phyloP scores from a whole-genome alignment of 2,797 vertebrate species.

The Meda fulgida region DNA sequence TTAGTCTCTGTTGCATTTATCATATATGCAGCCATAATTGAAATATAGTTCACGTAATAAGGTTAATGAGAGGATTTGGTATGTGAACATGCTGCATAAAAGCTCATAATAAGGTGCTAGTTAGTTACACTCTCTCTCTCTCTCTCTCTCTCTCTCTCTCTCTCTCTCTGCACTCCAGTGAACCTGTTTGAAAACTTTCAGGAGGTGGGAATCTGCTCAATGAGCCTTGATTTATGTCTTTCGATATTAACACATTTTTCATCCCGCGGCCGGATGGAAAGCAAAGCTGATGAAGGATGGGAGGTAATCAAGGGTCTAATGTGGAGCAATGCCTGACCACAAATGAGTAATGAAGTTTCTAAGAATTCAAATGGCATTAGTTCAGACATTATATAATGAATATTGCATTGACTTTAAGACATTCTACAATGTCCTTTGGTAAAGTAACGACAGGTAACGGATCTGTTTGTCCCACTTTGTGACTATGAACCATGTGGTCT shows the following conservation, averaged over 20 bases:
- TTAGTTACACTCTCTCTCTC: neutral
- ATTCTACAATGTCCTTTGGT: slow-evolving; percentile 49
- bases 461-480: neutral
- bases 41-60: neutral
- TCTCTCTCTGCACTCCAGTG: slow-evolving; percentile 8
- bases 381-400: slow-evolving; percentile 55
- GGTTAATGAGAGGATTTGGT: neutral
- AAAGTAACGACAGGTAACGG: slow-evolving; percentile 31
- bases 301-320: slow-evolving; percentile 64
- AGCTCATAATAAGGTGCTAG: neutral
- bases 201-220: slow-evolving; percentile 57
- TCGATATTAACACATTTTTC: slow-evolving; percentile 65
- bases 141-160: neutral
- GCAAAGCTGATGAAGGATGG: slow-evolving; percentile 62
- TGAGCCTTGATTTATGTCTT: slow-evolving; percentile 64
- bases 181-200: slow-evolving; percentile 41
- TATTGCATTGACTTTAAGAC: slow-evolving; percentile 57
- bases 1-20: neutral
- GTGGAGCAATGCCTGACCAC: slow-evolving; percentile 57
- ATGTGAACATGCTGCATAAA: neutral
- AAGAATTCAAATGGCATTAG: slow-evolving; percentile 56
- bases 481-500: neutral
- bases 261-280: slow-evolving; percentile 52
- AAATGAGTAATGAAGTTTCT: slow-evolving; percentile 63
- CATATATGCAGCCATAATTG: neutral